phyloP scores from a whole-genome alignment of 2,113 vertebrate genomes.

The Pangasianodon gigas region DNA sequence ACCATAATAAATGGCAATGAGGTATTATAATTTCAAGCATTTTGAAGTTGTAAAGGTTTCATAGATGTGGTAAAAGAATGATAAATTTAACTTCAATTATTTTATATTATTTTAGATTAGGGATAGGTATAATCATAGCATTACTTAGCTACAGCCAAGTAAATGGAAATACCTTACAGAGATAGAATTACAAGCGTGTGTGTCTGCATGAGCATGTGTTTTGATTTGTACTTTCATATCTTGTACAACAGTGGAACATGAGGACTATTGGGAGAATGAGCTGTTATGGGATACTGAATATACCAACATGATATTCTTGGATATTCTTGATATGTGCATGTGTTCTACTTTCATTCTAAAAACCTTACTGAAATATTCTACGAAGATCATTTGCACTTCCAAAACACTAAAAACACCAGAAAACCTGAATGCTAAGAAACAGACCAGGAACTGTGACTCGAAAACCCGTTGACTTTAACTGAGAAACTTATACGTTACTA shows the following conservation, averaged over 20 bases:
- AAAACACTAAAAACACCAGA: neutral
- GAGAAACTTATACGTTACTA: neutral
- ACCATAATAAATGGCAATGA: neutral
- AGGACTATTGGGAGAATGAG: neutral
- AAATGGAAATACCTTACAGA: neutral
- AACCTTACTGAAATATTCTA: neutral
- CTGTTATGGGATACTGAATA: neutral
- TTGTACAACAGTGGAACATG: neutral
- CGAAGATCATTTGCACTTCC: neutral
- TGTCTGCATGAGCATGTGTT: neutral
- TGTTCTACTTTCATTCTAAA: neutral
- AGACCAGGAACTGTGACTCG: neutral
- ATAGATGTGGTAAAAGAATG: too few relatives aligned
- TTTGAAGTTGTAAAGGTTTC: too few relatives aligned
- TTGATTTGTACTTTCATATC: neutral
- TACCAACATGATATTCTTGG: neutral
- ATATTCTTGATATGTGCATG: neutral
- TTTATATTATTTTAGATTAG: neutral
- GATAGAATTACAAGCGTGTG: neutral
- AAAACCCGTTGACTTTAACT: neutral
- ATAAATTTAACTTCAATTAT: too few relatives aligned
- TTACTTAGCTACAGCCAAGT: neutral
- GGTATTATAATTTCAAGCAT: too few relatives aligned
- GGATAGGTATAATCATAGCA: neutral
- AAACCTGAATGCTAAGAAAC: neutral